Evolutionary conservation across 2,113 vertebrate genomes (phyloP), one percentile per base, ranked within the genome.

Genomic region (Chrysochloris asiatica): DNA sequence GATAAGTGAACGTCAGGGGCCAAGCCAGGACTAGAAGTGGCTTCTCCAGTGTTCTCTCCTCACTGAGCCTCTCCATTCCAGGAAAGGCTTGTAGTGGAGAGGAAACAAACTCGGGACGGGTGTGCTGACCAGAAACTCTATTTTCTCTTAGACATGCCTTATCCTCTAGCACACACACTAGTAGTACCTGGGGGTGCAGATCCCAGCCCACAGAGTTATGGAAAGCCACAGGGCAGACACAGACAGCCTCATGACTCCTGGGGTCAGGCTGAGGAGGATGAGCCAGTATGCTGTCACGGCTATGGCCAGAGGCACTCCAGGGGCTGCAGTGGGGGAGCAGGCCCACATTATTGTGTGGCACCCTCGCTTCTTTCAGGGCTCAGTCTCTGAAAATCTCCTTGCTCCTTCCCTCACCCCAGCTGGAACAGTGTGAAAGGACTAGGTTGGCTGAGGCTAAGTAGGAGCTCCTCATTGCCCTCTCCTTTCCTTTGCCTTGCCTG

Each of bases 61-160:
- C 8, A 6, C 9, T 30, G 72, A 65, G 50, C 43, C 6, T 94
- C 61, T 78, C 38, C 14, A 11, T 79, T 80, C 52, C 38, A 33
- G 78, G 67, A 77, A 93, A 86, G 19, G 50, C 28, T 88, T 36
- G 17, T 24, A 21, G 72, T 88, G 50, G 56, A 88, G 73, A 86
- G 75, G 36, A 84, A 83, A n/a, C 5, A 14, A 91, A 52, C 61
- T 26, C 0, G 6, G 83, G 73, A 38, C 4, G 61, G 71, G 79
- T 10, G 0, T 89, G 41, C 65, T 89, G 41, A 33, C 21, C 56
- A 36, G 56, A 72, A 61, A 11, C 33, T 41, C 86, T 77, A 87
- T 56, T 85, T 90, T 77, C 87, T 92, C 33, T 36, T 52, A 50
- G 38, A 71, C 50, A 2, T 36, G 59, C 89, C 56, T 81, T 87